phyloP scores from a whole-genome alignment of 2,797 vertebrate genomes.

The Eulemur coronatus region DNA sequence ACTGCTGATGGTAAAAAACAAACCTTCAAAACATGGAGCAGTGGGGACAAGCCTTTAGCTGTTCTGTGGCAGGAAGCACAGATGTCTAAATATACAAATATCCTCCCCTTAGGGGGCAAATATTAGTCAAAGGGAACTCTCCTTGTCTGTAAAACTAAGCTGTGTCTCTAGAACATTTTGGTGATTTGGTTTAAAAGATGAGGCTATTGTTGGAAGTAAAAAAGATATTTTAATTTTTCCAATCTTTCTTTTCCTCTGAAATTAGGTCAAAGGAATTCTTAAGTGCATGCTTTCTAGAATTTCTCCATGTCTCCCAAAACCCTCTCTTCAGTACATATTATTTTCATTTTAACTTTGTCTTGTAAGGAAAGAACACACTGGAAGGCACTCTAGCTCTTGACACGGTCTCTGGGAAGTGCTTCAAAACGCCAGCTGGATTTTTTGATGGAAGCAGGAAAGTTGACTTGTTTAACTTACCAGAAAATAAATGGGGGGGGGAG shows the following conservation, averaged over 20 bases:
- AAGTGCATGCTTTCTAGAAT: neutral
- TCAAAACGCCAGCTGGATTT: neutral
- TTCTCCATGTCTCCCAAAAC: neutral
- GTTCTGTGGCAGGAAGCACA: slow-evolving; percentile 21
- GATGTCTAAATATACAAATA: slow-evolving; percentile 65
- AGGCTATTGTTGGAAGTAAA: neutral
- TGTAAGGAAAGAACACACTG: neutral
- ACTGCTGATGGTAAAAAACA: neutral
- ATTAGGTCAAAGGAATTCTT: neutral
- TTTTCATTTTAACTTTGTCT: neutral
- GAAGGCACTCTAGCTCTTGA: neutral
- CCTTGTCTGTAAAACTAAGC: neutral
- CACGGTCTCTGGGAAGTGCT: neutral
- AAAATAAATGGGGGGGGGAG: neutral
- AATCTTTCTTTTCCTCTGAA: slow-evolving; percentile 15
- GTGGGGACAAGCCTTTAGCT: slow-evolving; percentile 1
- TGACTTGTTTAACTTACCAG: slow-evolving; percentile 3
- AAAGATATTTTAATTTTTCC: neutral
- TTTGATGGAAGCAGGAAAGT: slow-evolving; percentile 1
- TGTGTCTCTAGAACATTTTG: neutral
- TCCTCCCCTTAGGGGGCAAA: neutral
- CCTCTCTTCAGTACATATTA: neutral
- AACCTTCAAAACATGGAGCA: slow-evolving; percentile 19
- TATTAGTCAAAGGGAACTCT: neutral
- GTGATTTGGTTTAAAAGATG: neutral